Evolutionary conservation across 2,888 invertebrate species (phyloP).

Genomic region (Dasysyrphus albostriatus): DNA sequence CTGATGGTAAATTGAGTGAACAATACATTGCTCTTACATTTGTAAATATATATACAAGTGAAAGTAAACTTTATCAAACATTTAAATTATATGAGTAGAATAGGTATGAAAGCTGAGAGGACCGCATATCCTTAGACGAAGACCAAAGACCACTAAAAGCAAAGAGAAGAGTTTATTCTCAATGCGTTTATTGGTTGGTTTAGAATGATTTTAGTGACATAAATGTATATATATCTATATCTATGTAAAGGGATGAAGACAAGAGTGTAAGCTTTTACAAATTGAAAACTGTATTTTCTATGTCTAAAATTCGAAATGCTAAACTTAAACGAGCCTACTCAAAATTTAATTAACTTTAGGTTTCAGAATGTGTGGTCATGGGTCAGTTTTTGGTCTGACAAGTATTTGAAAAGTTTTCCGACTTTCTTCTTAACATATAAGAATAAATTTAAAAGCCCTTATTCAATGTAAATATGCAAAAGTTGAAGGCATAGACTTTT

Average conservation of each 20-base stretch:
- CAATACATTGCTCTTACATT: slow-evolving; percentile 24
- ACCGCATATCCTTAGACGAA: not conserved
- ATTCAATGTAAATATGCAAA: not conserved
- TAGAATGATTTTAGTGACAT: not conserved
- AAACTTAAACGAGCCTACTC: slow-evolving; percentile 35
- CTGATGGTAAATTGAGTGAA: slow-evolving; percentile 36
- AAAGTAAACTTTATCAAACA: not conserved
- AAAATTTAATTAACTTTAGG: slow-evolving; percentile 56
- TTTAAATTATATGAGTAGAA: not conserved
- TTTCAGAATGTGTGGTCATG: slow-evolving; percentile 18
- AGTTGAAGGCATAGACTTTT: not conserved
- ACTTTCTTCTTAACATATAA: not conserved
- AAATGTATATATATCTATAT: no score
- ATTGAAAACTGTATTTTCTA: slow-evolving; percentile 9
- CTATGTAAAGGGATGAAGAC: not conserved
- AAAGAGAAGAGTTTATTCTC: not conserved
- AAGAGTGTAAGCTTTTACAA: slow-evolving; percentile 21
- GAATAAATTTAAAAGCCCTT: not conserved
- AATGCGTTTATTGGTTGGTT: slow-evolving; percentile 6
- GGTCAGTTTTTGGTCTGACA: slow-evolving; percentile 10
- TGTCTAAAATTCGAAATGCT: slow-evolving; percentile 29
- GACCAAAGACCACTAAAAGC: not conserved
- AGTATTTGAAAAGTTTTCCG: slow-evolving; percentile 2
- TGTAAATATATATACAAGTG: slow-evolving; percentile 4
- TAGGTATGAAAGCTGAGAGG: not conserved